These are phyloP conservation scores for Hartigia nigra DNA, from an alignment of 2,888 invertebrate species.

Conservation along the genomic window DNA sequence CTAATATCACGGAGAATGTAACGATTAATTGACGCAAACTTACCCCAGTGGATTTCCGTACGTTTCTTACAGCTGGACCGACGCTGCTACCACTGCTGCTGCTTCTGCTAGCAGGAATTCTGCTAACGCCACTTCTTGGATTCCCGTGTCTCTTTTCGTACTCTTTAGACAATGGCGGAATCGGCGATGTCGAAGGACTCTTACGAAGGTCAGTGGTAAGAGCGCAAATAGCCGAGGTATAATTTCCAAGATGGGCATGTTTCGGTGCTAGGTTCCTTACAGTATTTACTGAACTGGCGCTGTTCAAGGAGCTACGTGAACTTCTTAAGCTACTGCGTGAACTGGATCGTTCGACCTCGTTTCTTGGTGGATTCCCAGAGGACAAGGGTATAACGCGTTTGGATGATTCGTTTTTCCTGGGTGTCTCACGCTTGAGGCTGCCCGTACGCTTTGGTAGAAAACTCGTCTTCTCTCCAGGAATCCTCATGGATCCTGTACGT, in stretches of 20 bases:
- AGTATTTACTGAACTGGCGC: constrained; percentile 81
- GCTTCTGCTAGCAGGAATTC: constrained; percentile 71
- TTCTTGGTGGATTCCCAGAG: constrained; percentile 41
- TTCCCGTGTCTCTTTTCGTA: constrained; percentile 35
- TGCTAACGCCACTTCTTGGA: constrained; percentile 49
- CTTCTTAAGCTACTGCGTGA: constrained; percentile 84
- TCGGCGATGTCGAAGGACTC: constrained; percentile 34
- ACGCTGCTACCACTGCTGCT: constrained; percentile 72
- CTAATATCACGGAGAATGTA: constrained; percentile 35
- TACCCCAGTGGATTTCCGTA: constrained; percentile 44
- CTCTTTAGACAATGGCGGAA: constrained; percentile 34
- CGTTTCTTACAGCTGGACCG: constrained; percentile 64
- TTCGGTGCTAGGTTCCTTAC: constrained; percentile 76
- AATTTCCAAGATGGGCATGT: constrained; percentile 68
- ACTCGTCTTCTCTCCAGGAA: constrained; percentile 46
- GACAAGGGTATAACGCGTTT: constrained; percentile 34
- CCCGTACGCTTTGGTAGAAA: constrained; percentile 56
- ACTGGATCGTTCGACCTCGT: constrained; percentile 80
- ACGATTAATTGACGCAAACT: constrained; percentile 7
- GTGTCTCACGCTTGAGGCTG: constrained; percentile 42
- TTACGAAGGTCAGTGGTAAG: constrained; percentile 63
- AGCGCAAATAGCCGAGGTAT: constrained; percentile 68
- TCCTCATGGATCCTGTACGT: constrained; percentile 30
- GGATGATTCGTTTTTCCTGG: constrained; percentile 30
- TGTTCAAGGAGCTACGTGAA: constrained; percentile 86